Base-by-base conservation (phyloP, 2,888 invertebrate genomes). In the Chalcosyrphus nemorum region DNA sequence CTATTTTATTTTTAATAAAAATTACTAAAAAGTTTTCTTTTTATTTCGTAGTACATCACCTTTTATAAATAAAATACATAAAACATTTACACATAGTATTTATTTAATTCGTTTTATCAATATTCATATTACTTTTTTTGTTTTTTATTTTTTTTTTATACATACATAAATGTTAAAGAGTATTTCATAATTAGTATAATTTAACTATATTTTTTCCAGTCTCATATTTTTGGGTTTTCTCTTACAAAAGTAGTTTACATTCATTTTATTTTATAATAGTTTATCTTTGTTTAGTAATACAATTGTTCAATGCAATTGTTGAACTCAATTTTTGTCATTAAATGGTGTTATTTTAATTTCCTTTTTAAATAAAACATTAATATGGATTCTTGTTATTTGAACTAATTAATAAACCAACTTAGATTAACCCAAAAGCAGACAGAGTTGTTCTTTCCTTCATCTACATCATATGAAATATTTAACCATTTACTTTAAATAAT, bases 151-250 rank as follows among this genome's bases (percentile, higher is more conserved):
- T n/a, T n/a, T n/a, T n/a, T n/a, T n/a, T n/a, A n/a, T n/a, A n/a
- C n/a, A 68, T 85, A 81, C 74, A 81, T 81, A 81, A 54, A 81
- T 75, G 54, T 81, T 56, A 71, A 80, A 78, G 81, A 76, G 71
- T 76, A 54, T 81, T 74, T 86, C 57, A 78, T 78, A 82, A 82
- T 78, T 76, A 84, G 86, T 84, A 86, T 78, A 86, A 84, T 86
- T 86, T 86, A 86, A 78, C 86, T 86, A 86, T 76, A 78, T 86
- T 84, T 81, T 80, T 84, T 86, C 86, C 86, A 86, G 86, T 86
- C 86, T 86, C 86, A 86, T 84, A 85, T 85, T 80, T 84, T 85
- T 74, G 85, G 85, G 70, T 85, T 85, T 80, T 74, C 84, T 84
- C 74, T 84, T 84, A 84, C 61, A 84, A 84, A 84, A 84, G 80